Conservation (phyloP, 2,797 vertebrate genomes). For the Otolemur crassicaudatus region DNA sequence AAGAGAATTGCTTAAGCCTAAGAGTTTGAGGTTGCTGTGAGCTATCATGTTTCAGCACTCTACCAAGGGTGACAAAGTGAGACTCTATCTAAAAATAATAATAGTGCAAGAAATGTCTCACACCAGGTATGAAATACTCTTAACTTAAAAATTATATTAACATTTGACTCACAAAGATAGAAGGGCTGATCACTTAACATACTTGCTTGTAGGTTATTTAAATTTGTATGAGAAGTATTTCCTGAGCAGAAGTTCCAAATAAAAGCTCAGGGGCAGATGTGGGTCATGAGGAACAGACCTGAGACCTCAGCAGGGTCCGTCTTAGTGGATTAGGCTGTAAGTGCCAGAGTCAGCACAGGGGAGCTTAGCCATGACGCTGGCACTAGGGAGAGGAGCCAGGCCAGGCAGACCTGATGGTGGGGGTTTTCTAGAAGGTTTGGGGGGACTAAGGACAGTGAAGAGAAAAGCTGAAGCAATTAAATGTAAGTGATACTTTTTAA, state of each 20-base stretch:
- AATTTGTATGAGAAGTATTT: not conserved
- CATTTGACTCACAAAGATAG: not conserved
- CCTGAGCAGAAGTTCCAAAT: conserved; percentile 65
- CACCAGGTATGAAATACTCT: not conserved
- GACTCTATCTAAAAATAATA: no score
- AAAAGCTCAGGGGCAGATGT: conserved; percentile 86
- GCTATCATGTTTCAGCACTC: no score
- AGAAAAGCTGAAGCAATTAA: not conserved
- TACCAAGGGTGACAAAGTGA: no score
- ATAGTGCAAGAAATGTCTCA: no score
- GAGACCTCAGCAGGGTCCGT: conserved; percentile 93
- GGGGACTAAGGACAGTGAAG: conserved; percentile 42
- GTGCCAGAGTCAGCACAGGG: conserved; percentile 91
- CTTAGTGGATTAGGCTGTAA: conserved; percentile 95
- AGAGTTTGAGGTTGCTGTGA: no score
- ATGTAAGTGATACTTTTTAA: conserved; percentile 62
- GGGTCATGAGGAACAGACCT: conserved; percentile 90
- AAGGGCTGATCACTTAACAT: not conserved
- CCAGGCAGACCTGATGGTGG: conserved; percentile 44
- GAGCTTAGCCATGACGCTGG: conserved; percentile 94
- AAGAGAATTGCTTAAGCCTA: no score
- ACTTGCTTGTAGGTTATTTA: not conserved
- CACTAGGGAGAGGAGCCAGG: conserved; percentile 67
- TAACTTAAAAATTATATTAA: not conserved
- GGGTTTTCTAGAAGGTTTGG: conserved; percentile 57